Conservation (phyloP, 2,888 invertebrate genomes). For the Phengaris alcon region DNA sequence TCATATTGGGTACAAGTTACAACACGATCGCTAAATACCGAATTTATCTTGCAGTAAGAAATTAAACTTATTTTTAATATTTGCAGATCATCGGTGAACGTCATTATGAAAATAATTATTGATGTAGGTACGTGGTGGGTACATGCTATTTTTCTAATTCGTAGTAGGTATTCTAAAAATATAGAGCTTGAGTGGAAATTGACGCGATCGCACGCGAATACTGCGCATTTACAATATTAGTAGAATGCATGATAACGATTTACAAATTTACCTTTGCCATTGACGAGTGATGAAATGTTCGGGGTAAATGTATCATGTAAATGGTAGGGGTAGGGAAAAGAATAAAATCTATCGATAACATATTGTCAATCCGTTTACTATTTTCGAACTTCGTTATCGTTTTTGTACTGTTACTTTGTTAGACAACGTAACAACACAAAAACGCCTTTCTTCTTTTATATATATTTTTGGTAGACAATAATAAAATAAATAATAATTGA, state of each 20-base stretch:
- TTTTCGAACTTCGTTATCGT: too few species aligned
- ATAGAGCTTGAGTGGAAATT: neutral
- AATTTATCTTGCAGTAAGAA: too few species aligned
- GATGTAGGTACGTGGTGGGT: neutral
- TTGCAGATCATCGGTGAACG: neutral
- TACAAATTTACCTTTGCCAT: too few species aligned
- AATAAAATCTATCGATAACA: too few species aligned
- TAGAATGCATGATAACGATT: too few species aligned
- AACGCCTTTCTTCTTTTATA: neutral
- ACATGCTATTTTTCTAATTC: neutral
- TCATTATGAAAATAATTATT: neutral
- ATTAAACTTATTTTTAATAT: neutral
- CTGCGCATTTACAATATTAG: neutral
- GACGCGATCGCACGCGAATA: neutral
- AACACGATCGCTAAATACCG: too few species aligned
- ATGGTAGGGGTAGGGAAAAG: too few species aligned
- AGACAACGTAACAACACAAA: neutral
- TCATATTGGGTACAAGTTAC: too few species aligned
- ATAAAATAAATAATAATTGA: neutral
- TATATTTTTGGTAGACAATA: too few species aligned
- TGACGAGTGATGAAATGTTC: too few species aligned
- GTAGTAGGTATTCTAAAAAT: slow-evolving; percentile 14
- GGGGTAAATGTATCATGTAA: too few species aligned
- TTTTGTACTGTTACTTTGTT: neutral
- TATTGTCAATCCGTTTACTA: too few species aligned